Evolutionary conservation across 2,113 vertebrate genomes (phyloP), one percentile per base, ranked within the genome.

Genomic region (Callorhinus ursinus): DNA sequence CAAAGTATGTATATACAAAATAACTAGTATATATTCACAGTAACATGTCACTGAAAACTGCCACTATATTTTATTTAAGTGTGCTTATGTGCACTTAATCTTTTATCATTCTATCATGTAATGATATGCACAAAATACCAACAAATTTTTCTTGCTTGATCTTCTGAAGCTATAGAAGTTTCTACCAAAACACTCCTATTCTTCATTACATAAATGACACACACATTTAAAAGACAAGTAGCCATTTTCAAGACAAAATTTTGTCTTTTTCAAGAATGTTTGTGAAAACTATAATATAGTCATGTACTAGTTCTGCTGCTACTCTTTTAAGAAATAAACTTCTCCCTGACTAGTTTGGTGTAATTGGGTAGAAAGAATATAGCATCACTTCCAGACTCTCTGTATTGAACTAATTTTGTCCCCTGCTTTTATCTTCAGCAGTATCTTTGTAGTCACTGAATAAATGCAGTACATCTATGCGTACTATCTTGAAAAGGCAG

Each of bases 361-460:
- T 72, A 89, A 74, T 4, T 90, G 49, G 3, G 71, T 77, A 65
- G 33, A 82, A 81, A 16, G 9, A 80, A 80, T 21, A 72, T 65
- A 72, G 7, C 9, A 28, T 83, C 55, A 46, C 11, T 94, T 51
- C 19, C 22, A 61, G 36, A 85, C 26, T 61, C 24, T 92, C 36
- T 95, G 12, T 14, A 55, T 15, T 93, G 22, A 94, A 96, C 5
- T 33, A 77, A 95, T 61, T 36, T 53, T 76, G 83, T 55, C 88
- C 9, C 5, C 18, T 72, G 6, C 46, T 90, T 94, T 97, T 88
- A 95, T 88, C 81, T 88, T 71, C 74, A 65, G 49, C 69, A 93
- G 53, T 79, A 79, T 65, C n/a, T 84, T 95, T 91, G 80, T 21
- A 96, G n/a, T 63, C 88, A 42, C 21, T 39, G 65, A 96, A 95